Evolutionary conservation across 2,113 vertebrate genomes (phyloP).

Genomic region (Chroicocephalus ridibundus): DNA sequence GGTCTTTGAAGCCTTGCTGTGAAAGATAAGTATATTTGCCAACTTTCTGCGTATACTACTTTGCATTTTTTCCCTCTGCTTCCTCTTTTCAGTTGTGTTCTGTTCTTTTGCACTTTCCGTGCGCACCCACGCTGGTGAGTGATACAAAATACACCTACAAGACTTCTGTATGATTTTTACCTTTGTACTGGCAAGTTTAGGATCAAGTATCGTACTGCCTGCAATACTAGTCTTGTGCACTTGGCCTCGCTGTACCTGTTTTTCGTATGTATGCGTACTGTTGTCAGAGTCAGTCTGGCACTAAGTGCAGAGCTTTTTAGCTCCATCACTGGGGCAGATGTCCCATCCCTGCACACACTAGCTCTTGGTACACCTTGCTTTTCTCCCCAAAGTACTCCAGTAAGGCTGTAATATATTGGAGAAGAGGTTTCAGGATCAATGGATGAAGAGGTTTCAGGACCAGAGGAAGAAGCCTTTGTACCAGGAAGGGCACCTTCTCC

Average conservation of each 20-base stretch:
- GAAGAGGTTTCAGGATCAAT: not conserved
- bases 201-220: not conserved
- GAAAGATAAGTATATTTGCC: not conserved
- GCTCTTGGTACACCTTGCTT: not conserved
- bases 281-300: not conserved
- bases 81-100: not conserved
- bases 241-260: not conserved
- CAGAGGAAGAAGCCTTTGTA: not conserved
- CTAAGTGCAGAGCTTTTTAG: not conserved
- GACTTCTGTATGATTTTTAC: not conserved
- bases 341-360: not conserved
- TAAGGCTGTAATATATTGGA: not conserved
- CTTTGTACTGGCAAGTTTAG: not conserved
- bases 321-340: not conserved
- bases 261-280: rapidly evolving
- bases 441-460: not conserved
- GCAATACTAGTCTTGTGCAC: not conserved
- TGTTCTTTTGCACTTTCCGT: not conserved
- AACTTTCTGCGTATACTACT: not conserved
- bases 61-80: not conserved
- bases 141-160: not conserved
- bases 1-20: not conserved
- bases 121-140: not conserved
- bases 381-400: not conserved
- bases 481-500: not conserved